Evolutionary conservation across 2,113 vertebrate species (phyloP), one percentile per base, ranked within the genome.

Genomic region (Oryzias melastigma): DNA sequence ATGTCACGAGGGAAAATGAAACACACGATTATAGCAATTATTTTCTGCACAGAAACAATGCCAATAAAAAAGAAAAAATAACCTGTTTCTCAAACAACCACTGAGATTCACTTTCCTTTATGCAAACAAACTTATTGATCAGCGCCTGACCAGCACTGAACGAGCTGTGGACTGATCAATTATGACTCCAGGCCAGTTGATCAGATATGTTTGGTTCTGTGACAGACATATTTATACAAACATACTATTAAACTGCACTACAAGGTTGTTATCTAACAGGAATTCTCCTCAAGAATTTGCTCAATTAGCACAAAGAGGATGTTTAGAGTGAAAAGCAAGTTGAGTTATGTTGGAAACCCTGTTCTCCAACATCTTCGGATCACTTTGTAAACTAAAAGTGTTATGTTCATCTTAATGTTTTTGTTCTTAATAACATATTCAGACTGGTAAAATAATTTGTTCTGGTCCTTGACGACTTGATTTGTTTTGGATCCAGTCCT

Each of bases 1-100:
- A 41, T 22, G 49, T 35, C 29, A 35, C 7, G 29, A 35, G 29
- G 55, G 7, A 51, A 24, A 71, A 55, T 14, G 20, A 58, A 65
- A 46, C 5, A 15, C 14, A 73, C 3, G 50, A 71, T 61, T n/a
- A 74, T 80, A 59, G 52, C 52, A 53, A 64, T 67, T 59, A 71
- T 58, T 46, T 48, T 48, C 47, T n/a, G 14, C 5, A 41, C 17
- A 52, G 40, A 59, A 16, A 58, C 16, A n/a, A n/a, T n/a, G n/a
- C 46, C 41, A 29, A 65, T 44, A 16, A 10, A 8, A 14, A 54
- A 14, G 16, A 16, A 61, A 59, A 43, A 44, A 10, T 8, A 50
- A 49, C 12, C 3, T 49, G n/a, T 40, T 16, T 8, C 29, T 48
- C 20, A 27, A 7, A 1, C 48, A 40, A 5, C 46, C 25, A 27